phyloP scores from a whole-genome alignment of 2,888 invertebrate species.

The Tetragnatha montana region DNA sequence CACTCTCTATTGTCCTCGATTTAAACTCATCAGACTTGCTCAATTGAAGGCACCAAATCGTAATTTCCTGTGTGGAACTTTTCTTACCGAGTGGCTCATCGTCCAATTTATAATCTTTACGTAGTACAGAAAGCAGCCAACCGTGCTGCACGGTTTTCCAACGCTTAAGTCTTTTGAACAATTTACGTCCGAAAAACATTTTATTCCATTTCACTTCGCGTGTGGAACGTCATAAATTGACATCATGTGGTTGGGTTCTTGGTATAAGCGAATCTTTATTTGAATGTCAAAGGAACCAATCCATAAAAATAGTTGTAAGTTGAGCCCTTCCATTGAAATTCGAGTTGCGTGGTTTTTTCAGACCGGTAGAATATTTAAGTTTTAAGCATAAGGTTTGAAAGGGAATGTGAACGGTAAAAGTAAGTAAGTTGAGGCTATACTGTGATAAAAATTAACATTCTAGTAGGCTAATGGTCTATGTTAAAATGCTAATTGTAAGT shows the following conservation, averaged over 20 bases:
- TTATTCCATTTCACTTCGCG: background rate
- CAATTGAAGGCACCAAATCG: background rate
- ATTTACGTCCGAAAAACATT: background rate
- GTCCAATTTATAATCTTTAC: background rate
- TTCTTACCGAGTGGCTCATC: background rate
- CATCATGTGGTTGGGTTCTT: background rate
- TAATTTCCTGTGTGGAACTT: background rate
- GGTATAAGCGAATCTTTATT: background rate
- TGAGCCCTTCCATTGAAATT: no score
- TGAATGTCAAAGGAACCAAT: background rate
- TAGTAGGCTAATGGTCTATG: no score
- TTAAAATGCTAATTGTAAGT: no score
- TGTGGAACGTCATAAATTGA: background rate
- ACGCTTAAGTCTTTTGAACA: background rate
- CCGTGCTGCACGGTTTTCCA: background rate
- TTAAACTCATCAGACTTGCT: background rate
- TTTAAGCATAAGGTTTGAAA: no score
- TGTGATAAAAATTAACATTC: no score
- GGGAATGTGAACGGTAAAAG: no score
- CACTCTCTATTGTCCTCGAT: background rate
- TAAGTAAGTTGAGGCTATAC: no score
- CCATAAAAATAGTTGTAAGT: background rate
- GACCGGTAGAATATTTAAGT: no score
- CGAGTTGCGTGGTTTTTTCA: no score
- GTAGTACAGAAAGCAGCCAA: background rate